A percentile compares a stretch with the other conserved stretches of the same genome.
These are phyloP conservation scores for Microchirus variegatus DNA, from an alignment of 2,797 vertebrate species.

Conservation along the genomic window DNA sequence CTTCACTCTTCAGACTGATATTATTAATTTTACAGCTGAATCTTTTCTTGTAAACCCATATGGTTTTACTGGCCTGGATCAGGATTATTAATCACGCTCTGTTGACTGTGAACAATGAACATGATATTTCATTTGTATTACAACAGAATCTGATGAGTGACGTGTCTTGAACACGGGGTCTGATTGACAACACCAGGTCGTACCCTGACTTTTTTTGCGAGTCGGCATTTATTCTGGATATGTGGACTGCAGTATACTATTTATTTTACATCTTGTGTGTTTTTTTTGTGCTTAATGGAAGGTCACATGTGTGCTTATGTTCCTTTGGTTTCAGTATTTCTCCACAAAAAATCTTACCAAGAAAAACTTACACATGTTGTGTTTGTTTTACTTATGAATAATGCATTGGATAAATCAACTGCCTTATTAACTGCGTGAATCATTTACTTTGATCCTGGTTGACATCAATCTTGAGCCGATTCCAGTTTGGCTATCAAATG, in stretches of 20 bases:
- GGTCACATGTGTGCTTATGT: neutral
- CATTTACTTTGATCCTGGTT: conserved; percentile 35
- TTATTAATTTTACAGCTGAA: conserved; percentile 21
- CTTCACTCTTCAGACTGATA: too few relatives aligned
- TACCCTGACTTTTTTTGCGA: neutral
- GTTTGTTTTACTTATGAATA: conserved; percentile 19
- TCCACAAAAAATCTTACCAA: neutral
- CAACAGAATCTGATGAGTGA: conserved; percentile 30
- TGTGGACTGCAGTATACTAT: neutral
- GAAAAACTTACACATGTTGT: neutral
- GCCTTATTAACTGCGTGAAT: conserved; percentile 17
- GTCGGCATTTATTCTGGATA: conserved; percentile 3
- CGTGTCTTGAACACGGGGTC: conserved; percentile 30
- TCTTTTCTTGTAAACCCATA: conserved; percentile 45
- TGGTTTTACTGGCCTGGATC: conserved; percentile 57
- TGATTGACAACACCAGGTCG: conserved; percentile 22
- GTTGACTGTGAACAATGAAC: conserved; percentile 62
- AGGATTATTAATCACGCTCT: conserved; percentile 56
- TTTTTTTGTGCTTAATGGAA: conserved; percentile 6
- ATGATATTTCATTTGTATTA: conserved; percentile 34
- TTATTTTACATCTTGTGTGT: neutral
- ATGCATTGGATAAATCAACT: conserved; percentile 13
- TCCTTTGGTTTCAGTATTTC: conserved; percentile 4
- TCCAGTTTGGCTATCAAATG: conserved; percentile 24
- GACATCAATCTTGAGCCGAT: conserved; percentile 18